These are phyloP conservation scores for Rhyzopertha dominica DNA, from an alignment of 1,140 invertebrate species.

Conservation along the genomic window DNA sequence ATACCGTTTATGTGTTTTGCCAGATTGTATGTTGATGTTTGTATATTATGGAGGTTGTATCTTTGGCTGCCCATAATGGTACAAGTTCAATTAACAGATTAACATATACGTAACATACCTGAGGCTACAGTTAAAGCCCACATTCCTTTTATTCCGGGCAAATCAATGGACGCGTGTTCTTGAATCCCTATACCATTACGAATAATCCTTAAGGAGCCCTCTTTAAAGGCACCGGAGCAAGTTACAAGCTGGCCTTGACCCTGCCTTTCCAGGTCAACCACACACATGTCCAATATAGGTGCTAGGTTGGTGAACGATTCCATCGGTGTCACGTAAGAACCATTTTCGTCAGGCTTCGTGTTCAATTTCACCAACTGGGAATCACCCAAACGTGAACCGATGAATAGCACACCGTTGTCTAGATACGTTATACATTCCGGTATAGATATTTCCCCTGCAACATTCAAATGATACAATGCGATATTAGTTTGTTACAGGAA, in stretches of 20 bases:
- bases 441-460: conserved; percentile 82
- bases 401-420: conserved; percentile 97
- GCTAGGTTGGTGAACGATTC: conserved; percentile 96
- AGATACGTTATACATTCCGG: conserved; percentile 98
- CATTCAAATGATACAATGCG: neutral
- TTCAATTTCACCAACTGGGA: conserved; percentile 93
- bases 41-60: too few species aligned
- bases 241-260: conserved; percentile 98
- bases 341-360: conserved; percentile 75
- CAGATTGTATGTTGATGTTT: too few species aligned
- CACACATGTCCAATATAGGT: conserved; percentile 96
- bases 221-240: conserved; percentile 95
- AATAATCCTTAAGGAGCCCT: conserved; percentile 95
- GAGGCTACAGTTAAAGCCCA: conserved; percentile 83
- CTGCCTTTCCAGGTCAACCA: conserved; percentile 93
- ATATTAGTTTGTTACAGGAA: neutral
- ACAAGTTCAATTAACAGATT: too few species aligned
- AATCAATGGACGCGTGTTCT: conserved; percentile 95
- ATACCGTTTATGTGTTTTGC: too few species aligned
- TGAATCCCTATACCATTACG: conserved; percentile 91
- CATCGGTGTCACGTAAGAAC: conserved; percentile 89
- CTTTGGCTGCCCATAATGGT: too few species aligned
- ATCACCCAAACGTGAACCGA: conserved; percentile 94
- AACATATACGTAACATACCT: too few species aligned
- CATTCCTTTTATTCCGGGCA: conserved; percentile 95